A percentile compares a stretch with the other conserved stretches of the same genome.
Conservation (phyloP, 2,888 invertebrate genomes). For the Hydriomena furcata region DNA sequence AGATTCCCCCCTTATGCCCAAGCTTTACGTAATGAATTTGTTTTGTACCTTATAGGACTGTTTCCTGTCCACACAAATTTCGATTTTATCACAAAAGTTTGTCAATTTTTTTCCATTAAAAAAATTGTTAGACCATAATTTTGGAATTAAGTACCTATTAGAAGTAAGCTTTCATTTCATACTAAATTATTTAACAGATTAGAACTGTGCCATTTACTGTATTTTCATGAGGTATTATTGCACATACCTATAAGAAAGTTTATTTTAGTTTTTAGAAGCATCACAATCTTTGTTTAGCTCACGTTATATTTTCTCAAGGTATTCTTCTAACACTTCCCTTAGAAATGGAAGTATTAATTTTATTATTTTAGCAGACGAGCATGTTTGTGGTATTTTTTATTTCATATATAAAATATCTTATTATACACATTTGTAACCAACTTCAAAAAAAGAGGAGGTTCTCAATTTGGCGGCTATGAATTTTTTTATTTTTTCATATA, state of each 20-base stretch:
- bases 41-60: conserved; percentile 80
- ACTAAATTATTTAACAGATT: conserved; percentile 64
- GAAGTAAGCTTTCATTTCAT: conserved; percentile 47
- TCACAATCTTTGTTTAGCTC: conserved; percentile 15
- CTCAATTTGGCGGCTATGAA: no score
- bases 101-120: conserved; percentile 62
- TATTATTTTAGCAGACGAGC: neutral
- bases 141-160: conserved; percentile 50
- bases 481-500: no score
- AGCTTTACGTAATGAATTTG: conserved; percentile 27
- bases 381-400: conserved; percentile 7
- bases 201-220: conserved; percentile 73
- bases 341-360: conserved; percentile 1
- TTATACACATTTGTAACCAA: no score
- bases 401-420: no score
- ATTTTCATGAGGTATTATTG: conserved; percentile 32
- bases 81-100: conserved; percentile 58
- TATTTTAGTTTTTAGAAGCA: conserved; percentile 19
- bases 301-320: neutral
- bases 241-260: conserved; percentile 16
- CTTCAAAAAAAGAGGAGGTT: no score
- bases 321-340: neutral
- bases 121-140: conserved; percentile 59
- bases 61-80: conserved; percentile 77
- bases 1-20: conserved; percentile 11